Evolutionary conservation across 1,140 invertebrate genomes (phyloP).

Genomic region (Leptinotarsa undecemlineata): DNA sequence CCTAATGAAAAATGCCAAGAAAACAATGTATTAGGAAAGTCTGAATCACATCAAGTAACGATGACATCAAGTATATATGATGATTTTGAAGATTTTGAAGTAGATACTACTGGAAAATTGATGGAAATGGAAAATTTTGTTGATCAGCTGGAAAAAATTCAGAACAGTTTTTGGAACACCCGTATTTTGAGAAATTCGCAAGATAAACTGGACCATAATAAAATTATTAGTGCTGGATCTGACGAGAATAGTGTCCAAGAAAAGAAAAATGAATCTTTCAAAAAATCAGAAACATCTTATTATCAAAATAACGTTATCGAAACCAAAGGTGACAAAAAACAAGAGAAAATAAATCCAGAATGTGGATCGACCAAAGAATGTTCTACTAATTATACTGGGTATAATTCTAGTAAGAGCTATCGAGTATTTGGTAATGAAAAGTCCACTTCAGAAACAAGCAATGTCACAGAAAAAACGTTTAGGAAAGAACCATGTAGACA

Average conservation of each 20-base stretch:
- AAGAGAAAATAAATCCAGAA: not conserved
- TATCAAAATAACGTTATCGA: not conserved
- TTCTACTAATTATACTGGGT: conserved; percentile 23
- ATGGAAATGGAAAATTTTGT: conserved; percentile 38
- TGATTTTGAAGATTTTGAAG: conserved; percentile 26
- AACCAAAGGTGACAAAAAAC: not conserved
- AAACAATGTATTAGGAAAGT: not conserved
- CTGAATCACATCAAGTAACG: not conserved
- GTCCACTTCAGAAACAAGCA: not conserved
- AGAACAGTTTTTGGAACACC: conserved; percentile 31
- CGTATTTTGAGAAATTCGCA: not conserved
- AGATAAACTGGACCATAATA: not conserved
- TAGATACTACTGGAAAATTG: conserved; percentile 29
- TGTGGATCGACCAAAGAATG: conserved; percentile 3
- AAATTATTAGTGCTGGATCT: not conserved
- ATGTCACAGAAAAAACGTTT: not conserved
- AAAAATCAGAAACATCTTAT: not conserved
- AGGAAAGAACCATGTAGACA: not conserved
- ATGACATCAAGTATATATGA: conserved; percentile 33
- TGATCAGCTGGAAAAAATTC: conserved; percentile 33
- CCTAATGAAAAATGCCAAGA: not conserved
- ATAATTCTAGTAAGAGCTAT: conserved; percentile 28
- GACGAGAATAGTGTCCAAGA: not conserved
- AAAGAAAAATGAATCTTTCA: not conserved
- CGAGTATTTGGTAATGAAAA: not conserved